These are phyloP conservation scores for Tangara arthus DNA, from an alignment of 2,797 vertebrate species.

Conservation along the genomic window DNA sequence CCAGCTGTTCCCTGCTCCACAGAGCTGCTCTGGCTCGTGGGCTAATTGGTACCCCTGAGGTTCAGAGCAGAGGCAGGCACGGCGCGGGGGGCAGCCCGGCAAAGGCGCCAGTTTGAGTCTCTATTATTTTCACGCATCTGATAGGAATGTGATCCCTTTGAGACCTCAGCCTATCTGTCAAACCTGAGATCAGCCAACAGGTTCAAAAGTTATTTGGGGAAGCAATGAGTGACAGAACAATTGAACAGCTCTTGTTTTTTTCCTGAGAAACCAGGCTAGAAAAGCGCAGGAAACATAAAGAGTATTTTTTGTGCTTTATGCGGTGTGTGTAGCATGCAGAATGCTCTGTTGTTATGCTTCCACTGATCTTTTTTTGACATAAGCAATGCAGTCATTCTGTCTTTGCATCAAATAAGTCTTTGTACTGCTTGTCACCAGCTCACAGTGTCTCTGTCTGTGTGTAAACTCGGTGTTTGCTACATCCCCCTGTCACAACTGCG, in stretches of 20 bases:
- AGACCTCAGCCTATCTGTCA: conserved; percentile 54
- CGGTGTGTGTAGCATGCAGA: background rate
- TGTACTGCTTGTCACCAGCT: conserved; percentile 41
- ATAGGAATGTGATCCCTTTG: conserved; percentile 32
- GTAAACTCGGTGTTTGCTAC: background rate
- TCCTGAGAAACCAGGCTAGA: background rate
- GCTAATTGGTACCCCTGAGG: conserved; percentile 50
- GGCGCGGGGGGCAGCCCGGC: background rate
- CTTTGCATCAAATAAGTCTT: conserved; percentile 32
- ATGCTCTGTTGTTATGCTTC: conserved; percentile 15
- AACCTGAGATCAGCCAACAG: conserved; percentile 48
- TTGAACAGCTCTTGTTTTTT: background rate
- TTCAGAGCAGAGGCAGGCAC: background rate
- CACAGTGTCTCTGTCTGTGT: background rate
- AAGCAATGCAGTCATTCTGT: conserved; percentile 46
- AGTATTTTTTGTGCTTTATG: background rate
- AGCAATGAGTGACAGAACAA: conserved; percentile 58
- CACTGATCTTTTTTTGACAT: conserved; percentile 44
- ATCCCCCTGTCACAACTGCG: background rate
- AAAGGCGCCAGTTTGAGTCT: background rate
- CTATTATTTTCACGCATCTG: conserved; percentile 12
- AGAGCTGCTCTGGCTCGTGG: conserved; percentile 11
- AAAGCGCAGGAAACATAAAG: background rate
- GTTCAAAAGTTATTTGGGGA: conserved; percentile 57
- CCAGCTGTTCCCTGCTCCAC: background rate